Base-by-base conservation (phyloP, 2,888 invertebrate genomes). In the Hemicrepidius hirtus region DNA sequence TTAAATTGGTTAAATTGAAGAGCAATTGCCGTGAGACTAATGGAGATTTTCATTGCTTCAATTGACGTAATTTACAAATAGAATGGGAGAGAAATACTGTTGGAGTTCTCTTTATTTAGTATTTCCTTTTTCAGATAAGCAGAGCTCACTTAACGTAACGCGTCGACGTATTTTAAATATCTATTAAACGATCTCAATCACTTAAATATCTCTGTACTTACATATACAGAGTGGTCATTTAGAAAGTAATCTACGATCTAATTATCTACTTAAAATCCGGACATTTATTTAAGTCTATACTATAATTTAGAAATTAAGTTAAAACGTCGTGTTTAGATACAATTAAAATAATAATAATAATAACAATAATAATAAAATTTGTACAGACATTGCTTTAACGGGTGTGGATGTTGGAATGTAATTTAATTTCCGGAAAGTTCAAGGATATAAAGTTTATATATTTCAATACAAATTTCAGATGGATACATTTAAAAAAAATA, bases 1-100 rank as follows among this genome's bases (percentile, higher is more conserved):
- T 81, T 85, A 86, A 86, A 85, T 85, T 85, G 85, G 84, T 83
- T 85, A 85, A 86, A 86, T 86, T 86, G 85, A 83, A 82, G 83
- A 82, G 85, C 85, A 86, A 86, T 86, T 86, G 85, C 83, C 86
- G 86, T 85, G 86, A 85, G 86, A 86, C 79, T 80, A 80, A 82
- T 82, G 80, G 78, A 77, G 79, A 78, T 79, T 84, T 84, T 84
- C 84, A 85, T 85, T 85, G 84, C 83, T 80, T 84, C 85, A 85
- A 85, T 85, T 85, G 85, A 84, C 83, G 84, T 81, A 82, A 84
- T 82, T 82, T 82, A 83, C 81, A 78, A 82, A 82, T 82, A 82
- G 82, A 81, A 81, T 80, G 81, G 80, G 80, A 80, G 79, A 76
- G 77, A 76, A 76, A 76, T 75, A 71, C 60, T 64, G 71, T 63